These are phyloP conservation scores for Prionailurus viverrinus DNA, from an alignment of 2,113 vertebrate genomes.

Conservation along the genomic window DNA sequence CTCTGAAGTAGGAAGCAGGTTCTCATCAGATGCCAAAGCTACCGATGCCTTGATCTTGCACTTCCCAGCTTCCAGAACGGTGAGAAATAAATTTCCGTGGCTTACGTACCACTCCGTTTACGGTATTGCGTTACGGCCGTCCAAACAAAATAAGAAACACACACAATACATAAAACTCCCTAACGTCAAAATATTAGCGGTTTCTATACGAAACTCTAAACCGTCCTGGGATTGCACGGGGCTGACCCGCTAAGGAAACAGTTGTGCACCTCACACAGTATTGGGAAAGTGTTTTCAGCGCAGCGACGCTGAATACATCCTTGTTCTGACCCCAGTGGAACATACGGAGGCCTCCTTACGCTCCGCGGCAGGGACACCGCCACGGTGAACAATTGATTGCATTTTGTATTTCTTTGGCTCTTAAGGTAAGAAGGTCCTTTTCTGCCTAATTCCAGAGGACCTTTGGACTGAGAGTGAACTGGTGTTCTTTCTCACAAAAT, in stretches of 20 bases:
- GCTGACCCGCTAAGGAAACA: not conserved
- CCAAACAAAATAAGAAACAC: not conserved
- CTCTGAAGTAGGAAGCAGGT: not conserved
- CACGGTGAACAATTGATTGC: not conserved
- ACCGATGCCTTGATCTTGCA: not conserved
- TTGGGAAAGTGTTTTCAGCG: not conserved
- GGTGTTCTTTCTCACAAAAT: not conserved
- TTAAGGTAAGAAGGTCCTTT: slow-evolving; percentile 42
- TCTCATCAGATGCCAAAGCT: not conserved
- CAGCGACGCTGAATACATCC: not conserved
- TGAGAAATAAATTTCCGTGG: not conserved
- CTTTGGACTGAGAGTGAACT: not conserved
- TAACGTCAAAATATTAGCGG: not conserved
- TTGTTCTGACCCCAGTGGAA: not conserved
- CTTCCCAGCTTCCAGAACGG: not conserved
- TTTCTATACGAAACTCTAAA: not conserved
- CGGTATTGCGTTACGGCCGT: not conserved
- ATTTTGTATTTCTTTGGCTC: slow-evolving; percentile 22
- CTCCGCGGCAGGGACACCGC: not conserved
- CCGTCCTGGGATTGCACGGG: not conserved
- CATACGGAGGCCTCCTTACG: accelerated
- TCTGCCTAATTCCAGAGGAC: slow-evolving; percentile 7
- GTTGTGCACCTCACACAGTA: not conserved
- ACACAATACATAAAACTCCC: not conserved
- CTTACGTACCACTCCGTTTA: not conserved